Percentiles rank a stretch among this genome's conserved stretches.
Evolutionary conservation across 1,140 invertebrate species (phyloP).

Genomic region (Nasonia giraulti): DNA sequence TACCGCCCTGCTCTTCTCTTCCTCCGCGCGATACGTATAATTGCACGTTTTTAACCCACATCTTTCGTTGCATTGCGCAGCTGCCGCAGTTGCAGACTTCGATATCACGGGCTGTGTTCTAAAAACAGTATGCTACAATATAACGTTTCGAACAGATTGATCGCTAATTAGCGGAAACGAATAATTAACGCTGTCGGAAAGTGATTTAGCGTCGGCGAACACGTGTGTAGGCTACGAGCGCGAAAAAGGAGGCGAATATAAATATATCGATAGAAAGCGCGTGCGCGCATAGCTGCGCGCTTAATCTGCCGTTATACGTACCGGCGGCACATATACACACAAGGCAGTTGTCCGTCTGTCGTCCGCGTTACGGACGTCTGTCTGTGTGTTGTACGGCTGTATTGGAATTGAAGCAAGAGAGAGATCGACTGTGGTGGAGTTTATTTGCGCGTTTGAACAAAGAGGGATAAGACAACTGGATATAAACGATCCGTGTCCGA

Average conservation of each 20-base stretch:
- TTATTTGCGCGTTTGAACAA: too few species aligned
- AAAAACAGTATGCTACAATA: not conserved
- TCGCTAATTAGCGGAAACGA: not conserved
- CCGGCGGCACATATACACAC: not conserved
- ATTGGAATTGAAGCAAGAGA: too few species aligned
- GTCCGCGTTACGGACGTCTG: too few species aligned
- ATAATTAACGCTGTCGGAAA: not conserved
- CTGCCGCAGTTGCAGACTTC: not conserved
- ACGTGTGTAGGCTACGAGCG: too few species aligned
- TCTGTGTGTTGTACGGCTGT: too few species aligned
- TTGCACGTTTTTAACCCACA: constrained; percentile 29
- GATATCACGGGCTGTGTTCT: not conserved
- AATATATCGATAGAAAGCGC: constrained; percentile 27
- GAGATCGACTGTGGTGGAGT: too few species aligned
- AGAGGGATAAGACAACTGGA: too few species aligned
- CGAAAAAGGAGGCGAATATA: not conserved
- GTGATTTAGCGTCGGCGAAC: not conserved
- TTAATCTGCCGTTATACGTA: constrained; percentile 31
- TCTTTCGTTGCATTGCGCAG: not conserved
- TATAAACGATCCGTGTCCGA: too few species aligned
- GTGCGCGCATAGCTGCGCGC: constrained; percentile 13
- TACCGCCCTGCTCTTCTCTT: not conserved
- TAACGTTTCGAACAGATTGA: not conserved
- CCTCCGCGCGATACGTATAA: not conserved
- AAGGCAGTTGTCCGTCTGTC: not conserved